These are phyloP conservation scores for Heliocidaris tuberculata DNA, from an alignment of 35 echinoderm and acorn worm species.

Conservation along the genomic window DNA sequence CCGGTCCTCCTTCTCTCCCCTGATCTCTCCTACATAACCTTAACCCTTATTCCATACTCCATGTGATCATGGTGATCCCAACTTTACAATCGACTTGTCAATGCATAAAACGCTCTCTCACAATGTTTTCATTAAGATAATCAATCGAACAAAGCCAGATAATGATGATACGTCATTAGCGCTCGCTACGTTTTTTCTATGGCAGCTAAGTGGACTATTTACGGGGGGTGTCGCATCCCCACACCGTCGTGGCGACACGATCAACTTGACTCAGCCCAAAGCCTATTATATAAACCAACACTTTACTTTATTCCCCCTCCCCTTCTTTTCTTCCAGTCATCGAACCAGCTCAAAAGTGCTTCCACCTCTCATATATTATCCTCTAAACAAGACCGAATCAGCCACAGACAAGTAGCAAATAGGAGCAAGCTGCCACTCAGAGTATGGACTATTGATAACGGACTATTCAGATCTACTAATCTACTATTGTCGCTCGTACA, in stretches of 20 bases:
- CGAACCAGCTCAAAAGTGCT: conserved; percentile 10
- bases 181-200: conserved; percentile 27
- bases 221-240: neutral
- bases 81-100: neutral
- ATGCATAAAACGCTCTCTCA: neutral
- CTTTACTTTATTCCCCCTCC: neutral
- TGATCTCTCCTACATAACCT: neutral
- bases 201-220: conserved; percentile 29
- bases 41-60: neutral
- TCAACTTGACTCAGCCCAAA: conserved; percentile 42
- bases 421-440: conserved; percentile 31
- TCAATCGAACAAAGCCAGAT: neutral
- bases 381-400: neutral
- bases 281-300: neutral
- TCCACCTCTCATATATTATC: neutral
- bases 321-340: neutral
- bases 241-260: conserved; percentile 26
- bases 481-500: conserved; percentile 27
- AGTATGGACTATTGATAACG: conserved; percentile 15
- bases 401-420: conserved; percentile 23
- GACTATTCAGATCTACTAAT: conserved; percentile 38
- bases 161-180: conserved; percentile 41
- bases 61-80: neutral
- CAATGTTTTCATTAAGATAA: conserved; percentile 44
- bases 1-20: neutral